Percentiles rank a stretch among this genome's conserved stretches.
These are phyloP conservation scores for Notospermus geniculatus DNA, from an alignment of 1,140 invertebrate genomes.

Conservation along the genomic window DNA sequence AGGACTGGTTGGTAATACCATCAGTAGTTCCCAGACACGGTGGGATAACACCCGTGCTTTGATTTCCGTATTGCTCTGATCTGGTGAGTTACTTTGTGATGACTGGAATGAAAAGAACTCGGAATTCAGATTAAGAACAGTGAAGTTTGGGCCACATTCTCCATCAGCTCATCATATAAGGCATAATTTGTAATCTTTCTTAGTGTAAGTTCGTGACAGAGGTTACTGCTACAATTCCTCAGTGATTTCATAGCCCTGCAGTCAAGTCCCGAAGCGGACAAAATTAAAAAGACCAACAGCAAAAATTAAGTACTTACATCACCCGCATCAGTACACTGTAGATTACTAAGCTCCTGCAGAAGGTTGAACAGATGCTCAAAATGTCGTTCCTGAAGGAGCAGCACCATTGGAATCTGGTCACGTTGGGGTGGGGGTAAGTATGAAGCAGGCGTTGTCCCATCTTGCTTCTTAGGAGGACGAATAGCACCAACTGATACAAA, in stretches of 20 bases:
- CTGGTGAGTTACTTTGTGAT: slow-evolving; percentile 61
- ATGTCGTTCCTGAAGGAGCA: slow-evolving; percentile 79
- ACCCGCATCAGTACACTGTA: slow-evolving; percentile 61
- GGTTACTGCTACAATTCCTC: not conserved
- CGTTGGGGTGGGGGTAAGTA: slow-evolving; percentile 67
- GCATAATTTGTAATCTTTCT: too few species aligned
- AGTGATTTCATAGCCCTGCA: not conserved
- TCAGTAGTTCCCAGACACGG: slow-evolving; percentile 85
- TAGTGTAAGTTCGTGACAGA: too few species aligned
- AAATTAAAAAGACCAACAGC: too few species aligned
- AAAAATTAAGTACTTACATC: too few species aligned
- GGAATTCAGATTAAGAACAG: too few species aligned
- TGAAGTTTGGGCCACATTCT: too few species aligned
- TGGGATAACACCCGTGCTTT: slow-evolving; percentile 87
- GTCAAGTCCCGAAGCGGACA: too few species aligned
- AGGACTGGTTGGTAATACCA: slow-evolving; percentile 84
- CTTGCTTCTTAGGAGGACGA: slow-evolving; percentile 67
- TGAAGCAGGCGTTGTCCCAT: slow-evolving; percentile 45
- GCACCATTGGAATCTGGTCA: slow-evolving; percentile 77
- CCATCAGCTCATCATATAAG: too few species aligned
- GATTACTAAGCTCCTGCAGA: slow-evolving; percentile 78
- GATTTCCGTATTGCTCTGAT: slow-evolving; percentile 70
- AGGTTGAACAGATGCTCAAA: slow-evolving; percentile 87
- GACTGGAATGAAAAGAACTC: too few species aligned
- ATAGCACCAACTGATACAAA: slow-evolving; percentile 84